These are phyloP conservation scores for Limenitis camilla DNA, from an alignment of 2,888 invertebrate genomes.

Conservation along the genomic window DNA sequence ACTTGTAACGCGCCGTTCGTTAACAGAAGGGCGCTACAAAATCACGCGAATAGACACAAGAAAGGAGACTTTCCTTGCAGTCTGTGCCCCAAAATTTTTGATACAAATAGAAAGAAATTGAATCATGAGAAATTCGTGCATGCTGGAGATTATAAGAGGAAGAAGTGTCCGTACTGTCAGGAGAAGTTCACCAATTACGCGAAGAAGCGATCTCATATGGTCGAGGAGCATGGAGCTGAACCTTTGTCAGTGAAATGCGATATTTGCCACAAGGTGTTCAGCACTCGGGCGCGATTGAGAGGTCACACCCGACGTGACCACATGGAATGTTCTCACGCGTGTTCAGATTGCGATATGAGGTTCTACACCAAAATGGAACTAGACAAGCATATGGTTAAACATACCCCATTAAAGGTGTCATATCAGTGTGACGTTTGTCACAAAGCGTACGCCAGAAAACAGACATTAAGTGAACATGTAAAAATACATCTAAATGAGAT, in stretches of 20 bases:
- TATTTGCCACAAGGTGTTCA: conserved; percentile 37
- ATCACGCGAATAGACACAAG: conserved; percentile 31
- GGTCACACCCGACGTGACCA: conserved; percentile 40
- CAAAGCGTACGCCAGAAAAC: conserved; percentile 32
- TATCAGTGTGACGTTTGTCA: conserved; percentile 35
- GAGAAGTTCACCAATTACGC: conserved; percentile 37
- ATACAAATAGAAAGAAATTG: conserved; percentile 46
- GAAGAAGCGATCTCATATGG: conserved; percentile 34
- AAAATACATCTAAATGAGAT: conserved; percentile 37
- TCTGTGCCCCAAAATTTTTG: conserved; percentile 49
- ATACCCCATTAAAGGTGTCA: conserved; percentile 36
- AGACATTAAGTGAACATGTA: conserved; percentile 37
- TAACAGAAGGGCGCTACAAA: conserved; percentile 26
- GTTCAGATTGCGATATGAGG: conserved; percentile 32
- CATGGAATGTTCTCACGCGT: conserved; percentile 36
- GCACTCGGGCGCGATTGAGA: conserved; percentile 28
- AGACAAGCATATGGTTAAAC: conserved; percentile 34
- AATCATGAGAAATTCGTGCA: conserved; percentile 55
- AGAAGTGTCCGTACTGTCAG: conserved; percentile 38
- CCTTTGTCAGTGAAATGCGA: conserved; percentile 30
- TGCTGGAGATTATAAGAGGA: conserved; percentile 34
- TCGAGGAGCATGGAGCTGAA: conserved; percentile 31
- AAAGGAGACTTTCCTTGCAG: conserved; percentile 39
- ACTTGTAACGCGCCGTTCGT: conserved; percentile 36
- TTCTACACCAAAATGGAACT: conserved; percentile 33